Percentiles rank a stretch among this genome's conserved stretches.
phyloP scores from a whole-genome alignment of 2,113 vertebrate species.

The Ailuropoda melanoleuca region DNA sequence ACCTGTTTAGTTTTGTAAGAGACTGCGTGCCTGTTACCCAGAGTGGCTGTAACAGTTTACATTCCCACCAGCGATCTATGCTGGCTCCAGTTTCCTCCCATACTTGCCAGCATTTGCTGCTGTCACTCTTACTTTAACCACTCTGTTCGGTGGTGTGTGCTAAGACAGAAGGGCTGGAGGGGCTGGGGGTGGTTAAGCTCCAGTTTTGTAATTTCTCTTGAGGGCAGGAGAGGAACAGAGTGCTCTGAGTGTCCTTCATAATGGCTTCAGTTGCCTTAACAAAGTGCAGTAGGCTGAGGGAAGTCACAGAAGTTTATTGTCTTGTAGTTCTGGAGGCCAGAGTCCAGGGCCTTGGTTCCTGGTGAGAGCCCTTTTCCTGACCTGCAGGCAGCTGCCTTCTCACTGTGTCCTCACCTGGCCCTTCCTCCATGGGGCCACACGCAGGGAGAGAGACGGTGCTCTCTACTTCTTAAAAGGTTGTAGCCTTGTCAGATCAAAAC shows the following conservation, averaged over 20 bases:
- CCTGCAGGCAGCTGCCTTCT: neutral
- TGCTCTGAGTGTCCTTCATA: neutral
- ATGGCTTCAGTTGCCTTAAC: neutral
- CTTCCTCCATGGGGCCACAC: neutral
- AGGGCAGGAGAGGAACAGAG: neutral
- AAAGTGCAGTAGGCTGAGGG: neutral
- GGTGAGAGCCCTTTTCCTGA: neutral
- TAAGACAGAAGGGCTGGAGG: neutral
- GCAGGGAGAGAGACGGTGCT: neutral
- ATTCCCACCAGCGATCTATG: neutral
- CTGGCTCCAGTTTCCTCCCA: neutral
- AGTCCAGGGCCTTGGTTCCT: neutral
- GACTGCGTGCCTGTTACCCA: neutral
- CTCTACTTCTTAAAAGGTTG: neutral
- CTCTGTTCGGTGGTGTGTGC: neutral
- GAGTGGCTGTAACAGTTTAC: neutral
- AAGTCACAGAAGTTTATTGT: neutral
- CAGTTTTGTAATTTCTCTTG: neutral
- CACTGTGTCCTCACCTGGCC: neutral
- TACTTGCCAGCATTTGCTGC: neutral
- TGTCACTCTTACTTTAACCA: neutral
- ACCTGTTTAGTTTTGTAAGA: neutral
- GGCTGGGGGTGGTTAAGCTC: neutral
- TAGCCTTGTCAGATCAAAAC: neutral
- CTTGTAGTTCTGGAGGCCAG: neutral